phyloP scores from a whole-genome alignment of 2,113 vertebrate genomes.

The Mobula hypostoma region DNA sequence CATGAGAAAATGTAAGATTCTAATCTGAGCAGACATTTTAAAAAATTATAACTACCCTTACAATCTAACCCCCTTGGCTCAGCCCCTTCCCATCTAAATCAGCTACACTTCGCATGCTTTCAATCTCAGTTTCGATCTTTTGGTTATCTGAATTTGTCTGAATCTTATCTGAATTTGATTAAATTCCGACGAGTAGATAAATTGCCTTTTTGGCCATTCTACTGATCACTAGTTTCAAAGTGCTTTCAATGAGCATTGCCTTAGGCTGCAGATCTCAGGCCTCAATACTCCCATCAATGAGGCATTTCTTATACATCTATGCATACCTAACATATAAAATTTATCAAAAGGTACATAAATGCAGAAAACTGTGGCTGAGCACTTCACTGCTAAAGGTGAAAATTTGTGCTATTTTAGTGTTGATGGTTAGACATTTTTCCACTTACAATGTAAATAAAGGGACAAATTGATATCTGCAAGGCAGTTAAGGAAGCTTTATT shows the following conservation, averaged over 20 bases:
- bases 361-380: not conserved
- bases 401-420: not conserved
- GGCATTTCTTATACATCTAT: not conserved
- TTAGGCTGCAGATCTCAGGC: not conserved
- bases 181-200: not conserved
- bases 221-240: not conserved
- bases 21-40: not conserved
- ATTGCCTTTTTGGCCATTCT: not conserved
- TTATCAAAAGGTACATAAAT: not conserved
- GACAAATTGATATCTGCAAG: not conserved
- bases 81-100: no score
- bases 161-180: not conserved
- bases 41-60: not conserved
- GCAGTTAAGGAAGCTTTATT: conserved; percentile 17
- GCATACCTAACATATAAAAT: not conserved
- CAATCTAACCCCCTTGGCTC: no score
- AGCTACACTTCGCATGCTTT: no score
- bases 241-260: not conserved
- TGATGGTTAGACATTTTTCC: not conserved
- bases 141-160: no score
- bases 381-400: not conserved
- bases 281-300: not conserved
- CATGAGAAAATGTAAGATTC: no score
- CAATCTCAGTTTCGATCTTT: no score
- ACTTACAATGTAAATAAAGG: not conserved